These are phyloP conservation scores for Lordiphosa stackelbergi DNA, from an alignment of 1,140 invertebrate genomes.

Conservation along the genomic window DNA sequence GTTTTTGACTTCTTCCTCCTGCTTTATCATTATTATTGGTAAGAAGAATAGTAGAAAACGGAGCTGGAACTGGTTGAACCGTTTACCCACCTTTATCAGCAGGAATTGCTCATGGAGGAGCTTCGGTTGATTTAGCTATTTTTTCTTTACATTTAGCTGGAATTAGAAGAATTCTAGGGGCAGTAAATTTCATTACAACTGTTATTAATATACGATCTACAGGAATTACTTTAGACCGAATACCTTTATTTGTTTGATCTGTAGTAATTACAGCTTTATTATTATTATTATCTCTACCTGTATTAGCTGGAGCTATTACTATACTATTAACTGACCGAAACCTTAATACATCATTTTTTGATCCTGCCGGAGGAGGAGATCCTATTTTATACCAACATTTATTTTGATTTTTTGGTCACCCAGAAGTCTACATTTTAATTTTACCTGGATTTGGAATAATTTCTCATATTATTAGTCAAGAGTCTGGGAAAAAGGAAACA, in stretches of 20 bases:
- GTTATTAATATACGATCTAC: constrained; percentile 81
- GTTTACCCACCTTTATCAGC: constrained; percentile 83
- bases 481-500: constrained; percentile 80
- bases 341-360: constrained; percentile 83
- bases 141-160: constrained; percentile 83
- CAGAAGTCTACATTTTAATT: constrained; percentile 88
- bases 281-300: constrained; percentile 78
- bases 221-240: constrained; percentile 78
- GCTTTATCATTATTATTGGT: constrained; percentile 80
- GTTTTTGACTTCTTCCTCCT: constrained; percentile 84
- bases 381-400: constrained; percentile 87
- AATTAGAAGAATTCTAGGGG: constrained; percentile 83
- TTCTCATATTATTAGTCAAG: constrained; percentile 81
- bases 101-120: constrained; percentile 79
- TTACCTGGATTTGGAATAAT: constrained; percentile 82
- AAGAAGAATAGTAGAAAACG: constrained; percentile 80
- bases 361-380: constrained; percentile 82
- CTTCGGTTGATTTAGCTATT: constrained; percentile 83
- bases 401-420: constrained; percentile 89
- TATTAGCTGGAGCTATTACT: constrained; percentile 85
- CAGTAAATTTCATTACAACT: constrained; percentile 82
- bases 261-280: constrained; percentile 83
- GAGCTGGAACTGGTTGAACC: constrained; percentile 83
- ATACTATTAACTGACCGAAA: constrained; percentile 85
- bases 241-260: constrained; percentile 82